Conservation (phyloP, 2,113 vertebrate genomes). For the Tyrannus savana region DNA sequence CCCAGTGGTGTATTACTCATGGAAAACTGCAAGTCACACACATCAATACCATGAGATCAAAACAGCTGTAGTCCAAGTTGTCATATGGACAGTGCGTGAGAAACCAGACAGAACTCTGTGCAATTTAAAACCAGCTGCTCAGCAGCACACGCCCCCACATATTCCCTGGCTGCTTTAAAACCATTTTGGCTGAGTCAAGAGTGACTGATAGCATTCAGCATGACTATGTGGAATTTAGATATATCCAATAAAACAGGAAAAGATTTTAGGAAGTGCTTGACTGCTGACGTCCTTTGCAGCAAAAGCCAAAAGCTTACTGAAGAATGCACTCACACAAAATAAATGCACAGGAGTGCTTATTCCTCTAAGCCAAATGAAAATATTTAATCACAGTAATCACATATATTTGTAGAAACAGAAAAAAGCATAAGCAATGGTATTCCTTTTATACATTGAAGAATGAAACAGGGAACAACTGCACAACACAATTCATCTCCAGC, state of each 20-base stretch:
- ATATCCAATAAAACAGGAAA: not conserved
- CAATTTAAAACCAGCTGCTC: not conserved
- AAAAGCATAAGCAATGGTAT: not conserved
- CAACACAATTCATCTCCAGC: not conserved
- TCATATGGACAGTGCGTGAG: not conserved
- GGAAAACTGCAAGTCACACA: not conserved
- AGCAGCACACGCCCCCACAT: not conserved
- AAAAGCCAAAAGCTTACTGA: not conserved
- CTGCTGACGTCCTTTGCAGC: not conserved
- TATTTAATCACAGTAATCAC: not conserved
- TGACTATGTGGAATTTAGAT: not conserved
- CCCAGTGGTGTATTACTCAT: not conserved
- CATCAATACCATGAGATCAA: not conserved
- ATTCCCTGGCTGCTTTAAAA: not conserved
- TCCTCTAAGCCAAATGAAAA: conserved; percentile 1
- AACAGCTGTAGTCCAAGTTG: not conserved
- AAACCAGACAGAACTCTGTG: not conserved
- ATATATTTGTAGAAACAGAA: not conserved
- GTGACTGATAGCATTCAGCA: not conserved
- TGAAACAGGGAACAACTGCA: not conserved
- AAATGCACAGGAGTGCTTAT: not conserved
- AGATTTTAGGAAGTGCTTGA: conserved; percentile 3
- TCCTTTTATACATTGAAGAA: not conserved
- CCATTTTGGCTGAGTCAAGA: not conserved
- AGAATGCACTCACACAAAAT: not conserved